Percentiles rank a stretch among this genome's conserved stretches.
phyloP scores from a whole-genome alignment of 2,888 invertebrate species.

The Melolontha melolontha region DNA sequence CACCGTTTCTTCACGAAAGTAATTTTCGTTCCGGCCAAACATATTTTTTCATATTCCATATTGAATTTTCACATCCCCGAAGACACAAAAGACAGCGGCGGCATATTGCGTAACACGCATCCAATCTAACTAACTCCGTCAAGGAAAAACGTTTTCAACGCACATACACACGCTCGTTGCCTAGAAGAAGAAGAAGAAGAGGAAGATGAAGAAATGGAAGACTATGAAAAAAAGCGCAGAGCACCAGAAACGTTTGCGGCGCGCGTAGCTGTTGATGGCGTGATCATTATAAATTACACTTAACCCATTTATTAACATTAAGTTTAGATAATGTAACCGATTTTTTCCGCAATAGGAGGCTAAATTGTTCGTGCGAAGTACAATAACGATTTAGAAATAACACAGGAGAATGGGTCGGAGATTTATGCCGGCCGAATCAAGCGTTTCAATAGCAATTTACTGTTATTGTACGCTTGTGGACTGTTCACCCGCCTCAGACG shows the following conservation, averaged over 20 bases:
- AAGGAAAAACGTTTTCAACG: not conserved
- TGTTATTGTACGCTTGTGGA: conserved; percentile 36
- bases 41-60: conserved; percentile 32
- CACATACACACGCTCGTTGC: not conserved
- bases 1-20: conserved; percentile 2
- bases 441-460: conserved; percentile 39
- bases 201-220: not conserved
- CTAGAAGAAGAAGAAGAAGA: conserved; percentile 1
- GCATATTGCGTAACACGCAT: conserved; percentile 35
- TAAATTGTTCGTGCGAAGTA: conserved; percentile 37
- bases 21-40: conserved; percentile 23
- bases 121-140: conserved; percentile 22
- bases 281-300: conserved; percentile 36
- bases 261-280: conserved; percentile 25
- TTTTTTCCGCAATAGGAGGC: conserved; percentile 20
- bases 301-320: conserved; percentile 38
- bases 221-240: not conserved
- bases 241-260: not conserved
- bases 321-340: conserved; percentile 19
- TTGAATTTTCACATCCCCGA: conserved; percentile 31
- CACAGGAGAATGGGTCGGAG: conserved; percentile 29
- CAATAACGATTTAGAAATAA: conserved; percentile 30
- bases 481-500: conserved; percentile 3
- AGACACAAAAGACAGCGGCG: conserved; percentile 17
- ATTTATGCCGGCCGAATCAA: conserved; percentile 37